These are phyloP conservation scores for Nebria ingens DNA, from an alignment of 1,140 invertebrate genomes.

Conservation along the genomic window DNA sequence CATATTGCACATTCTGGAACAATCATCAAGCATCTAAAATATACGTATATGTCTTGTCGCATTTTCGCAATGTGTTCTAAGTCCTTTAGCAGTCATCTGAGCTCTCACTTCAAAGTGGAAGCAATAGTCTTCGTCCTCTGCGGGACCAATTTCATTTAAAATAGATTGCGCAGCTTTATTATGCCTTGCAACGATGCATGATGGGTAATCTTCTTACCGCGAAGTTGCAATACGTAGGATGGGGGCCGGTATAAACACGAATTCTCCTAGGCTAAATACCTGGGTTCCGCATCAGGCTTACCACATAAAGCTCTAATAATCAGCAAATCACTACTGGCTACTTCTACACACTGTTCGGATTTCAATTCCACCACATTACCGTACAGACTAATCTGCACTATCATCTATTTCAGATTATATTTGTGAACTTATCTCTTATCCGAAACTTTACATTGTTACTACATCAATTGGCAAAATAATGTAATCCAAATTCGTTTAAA, in stretches of 20 bases:
- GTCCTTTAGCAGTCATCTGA: too few species aligned
- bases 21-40: neutral
- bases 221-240: neutral
- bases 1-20: neutral
- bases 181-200: neutral
- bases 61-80: too few species aligned
- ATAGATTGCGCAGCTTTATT: constrained; percentile 4
- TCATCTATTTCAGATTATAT: too few species aligned
- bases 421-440: too few species aligned
- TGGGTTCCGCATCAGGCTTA: neutral
- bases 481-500: too few species aligned
- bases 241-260: neutral
- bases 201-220: constrained; percentile 5
- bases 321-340: neutral
- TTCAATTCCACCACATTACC: constrained; percentile 4
- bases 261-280: constrained; percentile 3
- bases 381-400: too few species aligned
- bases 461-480: too few species aligned
- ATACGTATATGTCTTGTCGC: neutral
- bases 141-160: constrained; percentile 4
- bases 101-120: neutral
- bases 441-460: too few species aligned
- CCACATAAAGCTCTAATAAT: neutral
- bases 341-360: neutral
- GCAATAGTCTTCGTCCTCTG: too few species aligned